Conservation (phyloP, 2,797 vertebrate species). For the Characodon lateralis region DNA sequence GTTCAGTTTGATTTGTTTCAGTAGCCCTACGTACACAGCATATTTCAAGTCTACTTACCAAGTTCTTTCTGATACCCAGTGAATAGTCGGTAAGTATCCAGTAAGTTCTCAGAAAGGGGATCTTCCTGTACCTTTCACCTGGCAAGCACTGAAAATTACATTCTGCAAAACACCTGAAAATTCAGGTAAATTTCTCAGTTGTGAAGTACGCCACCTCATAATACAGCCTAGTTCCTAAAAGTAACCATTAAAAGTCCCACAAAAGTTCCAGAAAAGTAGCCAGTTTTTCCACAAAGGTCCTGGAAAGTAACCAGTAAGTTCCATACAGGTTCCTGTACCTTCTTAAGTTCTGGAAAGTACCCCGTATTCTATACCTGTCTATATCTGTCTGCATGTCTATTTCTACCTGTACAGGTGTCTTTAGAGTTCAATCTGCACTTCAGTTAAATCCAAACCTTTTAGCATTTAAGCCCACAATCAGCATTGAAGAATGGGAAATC, state of each 20-base stretch:
- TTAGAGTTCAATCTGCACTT: no score
- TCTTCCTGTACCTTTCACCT: neutral
- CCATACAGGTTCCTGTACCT: neutral
- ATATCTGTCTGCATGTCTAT: neutral
- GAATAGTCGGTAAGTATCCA: no score
- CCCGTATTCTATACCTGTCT: neutral
- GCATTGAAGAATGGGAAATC: neutral
- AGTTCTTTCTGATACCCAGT: no score
- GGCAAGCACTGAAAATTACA: neutral
- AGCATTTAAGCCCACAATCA: neutral
- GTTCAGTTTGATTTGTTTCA: no score
- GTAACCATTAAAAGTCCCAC: neutral
- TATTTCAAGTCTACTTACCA: no score
- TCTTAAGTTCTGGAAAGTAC: neutral
- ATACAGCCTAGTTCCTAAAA: neutral
- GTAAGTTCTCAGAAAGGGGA: no score
- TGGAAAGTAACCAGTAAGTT: neutral
- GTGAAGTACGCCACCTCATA: no score
- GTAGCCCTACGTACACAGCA: no score
- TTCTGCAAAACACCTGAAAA: neutral
- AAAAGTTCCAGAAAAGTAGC: neutral
- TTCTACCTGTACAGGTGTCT: neutral
- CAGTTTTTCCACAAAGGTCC: neutral
- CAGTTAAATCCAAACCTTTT: neutral
- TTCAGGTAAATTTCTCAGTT: neutral